These are phyloP conservation scores for Jacana jacana DNA, from an alignment of 2,113 vertebrate species.

Conservation along the genomic window DNA sequence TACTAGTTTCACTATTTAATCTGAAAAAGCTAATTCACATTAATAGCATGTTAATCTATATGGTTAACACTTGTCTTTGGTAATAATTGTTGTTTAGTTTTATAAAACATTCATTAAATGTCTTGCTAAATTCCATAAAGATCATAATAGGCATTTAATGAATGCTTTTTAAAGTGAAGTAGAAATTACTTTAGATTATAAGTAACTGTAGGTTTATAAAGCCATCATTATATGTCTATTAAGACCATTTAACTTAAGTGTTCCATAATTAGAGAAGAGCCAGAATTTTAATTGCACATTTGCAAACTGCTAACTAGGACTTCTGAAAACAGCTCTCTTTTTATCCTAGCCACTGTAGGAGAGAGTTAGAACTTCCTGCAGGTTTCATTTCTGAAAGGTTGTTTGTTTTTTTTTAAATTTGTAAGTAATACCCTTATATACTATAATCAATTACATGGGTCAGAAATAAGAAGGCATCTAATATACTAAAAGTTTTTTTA, in stretches of 20 bases:
- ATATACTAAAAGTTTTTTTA: background rate
- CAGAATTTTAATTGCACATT: conserved; percentile 78
- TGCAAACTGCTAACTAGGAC: conserved; percentile 67
- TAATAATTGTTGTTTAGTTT: conserved; percentile 73
- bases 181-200: conserved; percentile 74
- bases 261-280: conserved; percentile 72
- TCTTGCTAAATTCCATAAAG: conserved; percentile 73
- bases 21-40: conserved; percentile 47
- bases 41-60: conserved; percentile 53
- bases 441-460: background rate
- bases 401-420: background rate
- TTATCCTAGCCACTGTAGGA: background rate
- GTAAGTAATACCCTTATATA: background rate
- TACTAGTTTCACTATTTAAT: conserved; percentile 39
- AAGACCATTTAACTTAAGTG: conserved; percentile 76
- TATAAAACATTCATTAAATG: conserved; percentile 71
- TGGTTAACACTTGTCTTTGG: conserved; percentile 65
- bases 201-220: conserved; percentile 74
- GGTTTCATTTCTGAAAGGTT: background rate
- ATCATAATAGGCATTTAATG: conserved; percentile 73
- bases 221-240: conserved; percentile 77
- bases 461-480: background rate
- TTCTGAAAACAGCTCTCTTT: conserved; percentile 58
- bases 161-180: conserved; percentile 65
- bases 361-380: background rate